A percentile compares a stretch with the other conserved stretches of the same genome.
Evolutionary conservation across 1,140 invertebrate genomes (phyloP).

Genomic region (Dendroctonus ponderosae): DNA sequence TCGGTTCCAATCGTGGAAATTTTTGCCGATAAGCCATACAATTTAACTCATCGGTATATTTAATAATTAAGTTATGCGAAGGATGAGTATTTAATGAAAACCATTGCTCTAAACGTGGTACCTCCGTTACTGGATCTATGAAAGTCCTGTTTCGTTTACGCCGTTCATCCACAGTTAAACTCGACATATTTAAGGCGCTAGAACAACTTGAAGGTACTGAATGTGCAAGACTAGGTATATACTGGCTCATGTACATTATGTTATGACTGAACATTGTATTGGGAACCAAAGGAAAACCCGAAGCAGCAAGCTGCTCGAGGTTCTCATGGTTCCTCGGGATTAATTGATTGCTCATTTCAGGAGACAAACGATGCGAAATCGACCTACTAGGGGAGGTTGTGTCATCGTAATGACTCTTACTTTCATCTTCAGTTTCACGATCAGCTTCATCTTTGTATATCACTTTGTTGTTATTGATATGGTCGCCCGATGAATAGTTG

Average conservation of each 20-base stretch:
- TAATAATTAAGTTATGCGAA: constrained; percentile 92
- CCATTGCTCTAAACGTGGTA: constrained; percentile 94
- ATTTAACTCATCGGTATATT: constrained; percentile 95
- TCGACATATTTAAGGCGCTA: constrained; percentile 60
- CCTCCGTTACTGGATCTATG: constrained; percentile 97
- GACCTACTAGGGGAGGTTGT: constrained; percentile 44
- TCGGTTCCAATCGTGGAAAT: constrained; percentile 93
- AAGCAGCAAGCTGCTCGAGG: constrained; percentile 55
- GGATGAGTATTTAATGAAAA: constrained; percentile 97
- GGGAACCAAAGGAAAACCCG: constrained; percentile 74
- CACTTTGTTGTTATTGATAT: constrained; percentile 57
- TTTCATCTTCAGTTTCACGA: constrained; percentile 42
- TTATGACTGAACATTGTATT: constrained; percentile 81
- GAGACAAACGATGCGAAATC: constrained; percentile 45
- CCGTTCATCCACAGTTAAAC: constrained; percentile 72
- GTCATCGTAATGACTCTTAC: constrained; percentile 39
- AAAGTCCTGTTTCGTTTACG: constrained; percentile 96
- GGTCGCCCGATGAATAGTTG: constrained; percentile 54
- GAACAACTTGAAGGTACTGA: constrained; percentile 55
- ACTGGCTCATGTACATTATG: constrained; percentile 90
- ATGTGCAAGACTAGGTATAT: constrained; percentile 65
- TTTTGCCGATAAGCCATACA: constrained; percentile 93
- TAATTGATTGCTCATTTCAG: constrained; percentile 43
- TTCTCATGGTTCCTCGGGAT: constrained; percentile 44
- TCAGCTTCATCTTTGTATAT: constrained; percentile 45